Conservation (phyloP, 2,888 invertebrate species). For the Himalopsyche kuldschensis region DNA sequence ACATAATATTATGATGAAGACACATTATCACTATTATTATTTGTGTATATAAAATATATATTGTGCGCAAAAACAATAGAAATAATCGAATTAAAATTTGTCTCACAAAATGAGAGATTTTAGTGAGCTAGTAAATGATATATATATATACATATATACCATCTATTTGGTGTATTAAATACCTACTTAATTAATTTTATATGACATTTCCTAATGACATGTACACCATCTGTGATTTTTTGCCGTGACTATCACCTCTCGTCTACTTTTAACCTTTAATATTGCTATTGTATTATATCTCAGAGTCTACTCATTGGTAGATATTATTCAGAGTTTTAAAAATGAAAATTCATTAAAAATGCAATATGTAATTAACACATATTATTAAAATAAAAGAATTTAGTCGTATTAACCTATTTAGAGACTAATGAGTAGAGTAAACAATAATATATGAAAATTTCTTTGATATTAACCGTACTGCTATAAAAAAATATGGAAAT, state of each 20-base stretch:
- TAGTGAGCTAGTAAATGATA: not conserved
- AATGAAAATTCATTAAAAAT: not conserved
- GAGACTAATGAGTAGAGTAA: not conserved
- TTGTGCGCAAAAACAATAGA: not conserved
- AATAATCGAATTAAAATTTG: not conserved
- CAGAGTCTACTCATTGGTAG: not conserved
- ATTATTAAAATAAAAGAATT: not conserved
- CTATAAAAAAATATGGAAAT: no score
- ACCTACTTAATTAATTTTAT: slow-evolving; percentile 9
- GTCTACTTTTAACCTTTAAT: not conserved
- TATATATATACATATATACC: not conserved
- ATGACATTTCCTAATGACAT: slow-evolving; percentile 23
- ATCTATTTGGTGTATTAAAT: not conserved
- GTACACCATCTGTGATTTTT: slow-evolving; percentile 39
- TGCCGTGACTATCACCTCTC: slow-evolving; percentile 40
- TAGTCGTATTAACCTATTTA: not conserved
- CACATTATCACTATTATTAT: no score
- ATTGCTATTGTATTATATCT: not conserved
- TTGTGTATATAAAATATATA: no score
- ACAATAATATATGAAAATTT: not conserved
- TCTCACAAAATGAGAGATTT: not conserved
- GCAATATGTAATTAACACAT: not conserved
- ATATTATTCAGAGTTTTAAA: not conserved
- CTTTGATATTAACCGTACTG: no score
- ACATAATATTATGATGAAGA: no score